Base-by-base conservation (phyloP, 2,797 vertebrate genomes). In the Sebastes itinus region DNA sequence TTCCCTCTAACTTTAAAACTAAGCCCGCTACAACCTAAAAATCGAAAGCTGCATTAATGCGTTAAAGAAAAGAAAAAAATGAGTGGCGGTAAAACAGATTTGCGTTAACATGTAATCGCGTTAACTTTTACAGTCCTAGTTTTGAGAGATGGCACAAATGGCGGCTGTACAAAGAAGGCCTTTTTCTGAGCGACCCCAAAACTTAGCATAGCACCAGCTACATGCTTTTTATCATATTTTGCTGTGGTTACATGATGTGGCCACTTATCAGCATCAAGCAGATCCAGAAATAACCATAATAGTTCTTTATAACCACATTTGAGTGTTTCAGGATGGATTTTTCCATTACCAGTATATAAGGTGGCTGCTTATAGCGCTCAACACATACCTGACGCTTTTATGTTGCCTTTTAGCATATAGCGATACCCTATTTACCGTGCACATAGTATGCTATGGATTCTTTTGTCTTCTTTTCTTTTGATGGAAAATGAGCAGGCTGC, bases 401-500 rank as follows among this genome's bases (percentile, higher is more conserved):
- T 61, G 30, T 52, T 60, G 64, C 52, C 83, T 77, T 64, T 28
- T n/a, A 63, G 67, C 56, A 66, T 61, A 63, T 72, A 59, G 42
- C 12, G 10, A 23, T 35, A 14, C 49, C 46, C 27, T 65, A 42
- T 86, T 82, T 71, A 76, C 32, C 20, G 16, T 72, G 25, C 61
- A 65, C 58, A 38, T 32, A 32, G 46, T 49, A 20, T 46, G 25
- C 30, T 49, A 61, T 65, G 16, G 38, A 58, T 30, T 38, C n/a
- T 54, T 22, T 54, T 60, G 20, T 56, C 32, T 77, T 32, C 8
- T 49, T 55, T 27, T 62, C 55, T 67, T 84, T 78, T 62, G 67
- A 79, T 28, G 54, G 69, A 62, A 85, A 86, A 84, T 60, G 71
- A 85, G 63, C 33, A 69, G 18, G 6, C 67, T 77, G 62, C 56